Percentiles rank a stretch among this genome's conserved stretches.
phyloP scores from a whole-genome alignment of 2,113 vertebrate species.

The Cisticola juncidis region DNA sequence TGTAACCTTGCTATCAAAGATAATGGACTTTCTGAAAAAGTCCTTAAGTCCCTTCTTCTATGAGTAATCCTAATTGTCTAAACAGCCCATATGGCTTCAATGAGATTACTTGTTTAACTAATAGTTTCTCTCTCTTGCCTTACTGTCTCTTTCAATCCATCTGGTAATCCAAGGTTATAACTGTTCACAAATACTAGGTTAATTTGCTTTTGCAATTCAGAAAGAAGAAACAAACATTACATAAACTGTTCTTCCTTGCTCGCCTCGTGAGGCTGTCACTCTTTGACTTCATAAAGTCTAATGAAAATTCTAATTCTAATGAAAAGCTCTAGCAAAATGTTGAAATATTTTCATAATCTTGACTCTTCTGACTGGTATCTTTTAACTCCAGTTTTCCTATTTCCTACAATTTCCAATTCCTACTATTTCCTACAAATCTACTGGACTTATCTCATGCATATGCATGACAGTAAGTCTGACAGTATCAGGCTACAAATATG shows the following conservation, averaged over 20 bases:
- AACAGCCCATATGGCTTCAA: slow-evolving; percentile 51
- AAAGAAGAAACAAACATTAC: not conserved
- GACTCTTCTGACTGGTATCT: not conserved
- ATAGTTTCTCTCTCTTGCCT: slow-evolving; percentile 22
- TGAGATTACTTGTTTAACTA: slow-evolving; percentile 52
- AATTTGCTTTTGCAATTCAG: not conserved
- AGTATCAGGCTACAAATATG: not conserved
- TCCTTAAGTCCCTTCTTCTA: slow-evolving; percentile 5
- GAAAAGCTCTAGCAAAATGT: not conserved
- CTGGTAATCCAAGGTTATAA: slow-evolving; percentile 27
- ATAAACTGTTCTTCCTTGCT: not conserved
- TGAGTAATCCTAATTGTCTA: slow-evolving; percentile 56
- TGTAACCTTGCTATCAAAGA: slow-evolving; percentile 47
- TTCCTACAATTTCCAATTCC: too few species aligned
- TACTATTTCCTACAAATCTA: not conserved
- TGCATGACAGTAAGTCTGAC: not conserved
- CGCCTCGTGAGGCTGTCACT: not conserved
- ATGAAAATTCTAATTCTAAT: not conserved
- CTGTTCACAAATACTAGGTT: not conserved
- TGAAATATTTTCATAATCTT: not conserved
- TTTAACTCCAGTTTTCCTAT: not conserved
- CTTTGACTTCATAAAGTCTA: not conserved
- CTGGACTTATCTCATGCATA: not conserved
- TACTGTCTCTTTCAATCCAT: slow-evolving; percentile 50
- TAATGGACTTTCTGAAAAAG: slow-evolving; percentile 33